phyloP scores from a whole-genome alignment of 2,797 vertebrate genomes.

The Epinephelus awoara region DNA sequence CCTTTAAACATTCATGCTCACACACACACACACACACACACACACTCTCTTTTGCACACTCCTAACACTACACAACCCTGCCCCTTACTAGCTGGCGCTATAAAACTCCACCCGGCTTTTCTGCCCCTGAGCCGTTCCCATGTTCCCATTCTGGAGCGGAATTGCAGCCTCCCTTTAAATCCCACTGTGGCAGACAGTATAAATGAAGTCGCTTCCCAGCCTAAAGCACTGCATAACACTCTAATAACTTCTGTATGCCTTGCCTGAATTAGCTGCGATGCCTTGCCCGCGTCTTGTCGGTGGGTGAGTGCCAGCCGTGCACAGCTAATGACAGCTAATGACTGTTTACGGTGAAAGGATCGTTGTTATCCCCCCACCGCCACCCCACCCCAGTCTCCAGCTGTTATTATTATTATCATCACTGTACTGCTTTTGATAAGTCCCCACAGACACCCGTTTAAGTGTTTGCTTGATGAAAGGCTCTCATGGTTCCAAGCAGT shows the following conservation, averaged over 20 bases:
- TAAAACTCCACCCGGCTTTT: conserved; percentile 62
- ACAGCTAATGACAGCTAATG: conserved; percentile 80
- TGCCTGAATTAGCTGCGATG: conserved; percentile 61
- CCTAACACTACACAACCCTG: conserved; percentile 4
- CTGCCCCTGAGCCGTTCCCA: conserved; percentile 60
- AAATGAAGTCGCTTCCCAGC: conserved; percentile 72
- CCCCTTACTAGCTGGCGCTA: conserved; percentile 22
- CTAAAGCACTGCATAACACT: conserved; percentile 64
- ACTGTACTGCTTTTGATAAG: conserved; percentile 69
- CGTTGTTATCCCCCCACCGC: conserved; percentile 62
- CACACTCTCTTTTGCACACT: not conserved
- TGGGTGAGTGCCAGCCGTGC: conserved; percentile 73
- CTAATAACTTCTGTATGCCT: conserved; percentile 75
- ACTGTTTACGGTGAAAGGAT: conserved; percentile 80
- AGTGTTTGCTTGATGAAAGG: conserved; percentile 71
- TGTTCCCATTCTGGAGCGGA: conserved; percentile 60
- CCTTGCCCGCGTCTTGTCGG: conserved; percentile 57
- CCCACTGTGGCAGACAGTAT: conserved; percentile 73
- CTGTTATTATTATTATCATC: conserved; percentile 69
- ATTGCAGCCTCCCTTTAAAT: conserved; percentile 61
- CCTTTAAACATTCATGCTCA: conserved; percentile 9
- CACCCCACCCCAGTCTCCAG: conserved; percentile 62
- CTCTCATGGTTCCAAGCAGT: conserved; percentile 48
- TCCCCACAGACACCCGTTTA: conserved; percentile 70
- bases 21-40: not conserved